Base-by-base conservation (phyloP, 2,797 vertebrate species). In the Ceyx erithaca region DNA sequence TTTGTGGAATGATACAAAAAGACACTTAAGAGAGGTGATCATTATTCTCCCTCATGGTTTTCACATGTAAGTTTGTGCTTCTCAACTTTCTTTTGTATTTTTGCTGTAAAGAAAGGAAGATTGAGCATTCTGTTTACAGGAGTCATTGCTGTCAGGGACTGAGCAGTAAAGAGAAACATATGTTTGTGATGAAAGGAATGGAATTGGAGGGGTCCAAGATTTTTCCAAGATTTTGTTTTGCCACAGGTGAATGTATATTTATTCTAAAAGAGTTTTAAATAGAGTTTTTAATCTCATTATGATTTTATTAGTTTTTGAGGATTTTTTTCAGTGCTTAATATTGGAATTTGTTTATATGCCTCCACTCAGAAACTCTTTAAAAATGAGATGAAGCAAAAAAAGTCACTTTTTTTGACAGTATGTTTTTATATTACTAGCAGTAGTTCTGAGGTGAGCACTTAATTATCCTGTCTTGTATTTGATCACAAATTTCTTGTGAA, bases 401-500 rank as follows among this genome's bases (percentile, higher is more conserved):
- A 63, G 31, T 18, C 18, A 14, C 10, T 1, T 45, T 62, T 68
- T 79, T 79, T 73, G 2, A 33, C 45, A 68, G 63, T 61, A 64
- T 48, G 31, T 9, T 43, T 82, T 62, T 62, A 12, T 71, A 71
- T 71, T 77, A 21, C 28, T 35, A 37, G 31, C 48, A 88, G 35
- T 28, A 83, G 63, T 82, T 91, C 30, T 25, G 69, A 87, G 70
- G n/a, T 33, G 4, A n/a, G 58, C 11, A 26, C 68, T 90, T 80
- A 80, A 91, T 89, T 87, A 90, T 91, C 51, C 45, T 81, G 40
- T 86, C 52, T 48, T 40, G 7, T 40, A 66, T 61, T 85, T 67
- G 78, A 70, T 80, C 76, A 77, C 63, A 87, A 45, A 54, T 67
- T 80, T 82, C 69, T 51, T 58, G 23, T 86, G 66, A 88, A 92